Base-by-base conservation (phyloP, 1,140 invertebrate species). In the Latrodectus geometricus region DNA sequence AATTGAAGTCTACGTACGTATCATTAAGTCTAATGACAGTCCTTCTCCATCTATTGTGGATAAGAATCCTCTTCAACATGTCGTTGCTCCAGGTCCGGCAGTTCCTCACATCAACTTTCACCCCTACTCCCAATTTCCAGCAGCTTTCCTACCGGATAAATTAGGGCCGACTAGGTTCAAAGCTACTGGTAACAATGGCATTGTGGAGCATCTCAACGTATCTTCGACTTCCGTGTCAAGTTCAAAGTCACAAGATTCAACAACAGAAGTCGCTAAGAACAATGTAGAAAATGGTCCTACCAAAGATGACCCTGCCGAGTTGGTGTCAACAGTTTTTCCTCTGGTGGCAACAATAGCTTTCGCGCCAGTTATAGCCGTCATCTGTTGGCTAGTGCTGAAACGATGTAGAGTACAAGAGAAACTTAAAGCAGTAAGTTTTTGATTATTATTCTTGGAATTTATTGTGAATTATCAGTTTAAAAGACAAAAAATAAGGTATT, bases 341-440 rank as follows among this genome's bases (percentile, higher is more conserved):
- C 68, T 90, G 56, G 76, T 90, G 11, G 69, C 89, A 3, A 72
- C 89, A 52, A 87, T 90, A 35, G 89, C 77, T 12, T 86, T 90
- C 65, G 80, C 89, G 4, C 90, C 89, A 12, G 88, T 90, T 48
- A 81, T 89, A 2, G 86, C 80, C 52, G 80, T 88, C 12, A 79
- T 87, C 5, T 49, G 89, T 14, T 90, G 88, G 83, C 52, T 89
- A n/a, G 35, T 90, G 17, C 88, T 88, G 20, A 79, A 87, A 74
- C 87, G 86, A 61, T 89, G 88, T 50, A 66, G 93, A 92, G 90
- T 91, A 92, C 50, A 94, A 8, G 69, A 86, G 15, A 79, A 86
- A 23, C 15, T 79, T 12, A 86, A 73, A 61, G 72, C 68, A 12
- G 84, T 86, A 74, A 77, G 82, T 49, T 15, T n/a, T 20, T 11